Conservation (phyloP, 2,113 vertebrate species). For the Atlantisia rogersi region DNA sequence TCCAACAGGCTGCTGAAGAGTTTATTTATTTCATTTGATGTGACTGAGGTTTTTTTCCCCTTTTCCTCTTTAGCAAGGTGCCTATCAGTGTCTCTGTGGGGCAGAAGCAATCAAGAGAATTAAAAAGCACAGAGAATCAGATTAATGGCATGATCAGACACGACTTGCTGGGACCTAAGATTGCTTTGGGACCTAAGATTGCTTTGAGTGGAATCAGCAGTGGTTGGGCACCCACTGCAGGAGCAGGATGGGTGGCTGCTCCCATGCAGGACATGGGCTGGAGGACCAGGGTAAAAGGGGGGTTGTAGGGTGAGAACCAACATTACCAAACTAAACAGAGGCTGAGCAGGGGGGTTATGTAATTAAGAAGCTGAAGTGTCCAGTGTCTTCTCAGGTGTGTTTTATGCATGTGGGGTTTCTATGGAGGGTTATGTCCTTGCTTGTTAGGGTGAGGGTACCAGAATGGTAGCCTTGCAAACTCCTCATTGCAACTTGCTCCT, state of each 20-base stretch:
- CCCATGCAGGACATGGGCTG: neutral
- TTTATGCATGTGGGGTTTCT: accelerated
- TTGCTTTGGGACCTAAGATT: neutral
- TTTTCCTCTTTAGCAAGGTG: neutral
- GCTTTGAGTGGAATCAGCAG: neutral
- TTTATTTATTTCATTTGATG: neutral
- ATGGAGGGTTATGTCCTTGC: neutral
- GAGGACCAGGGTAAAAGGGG: neutral
- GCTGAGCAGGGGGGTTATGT: neutral
- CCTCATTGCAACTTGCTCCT: neutral
- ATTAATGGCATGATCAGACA: neutral
- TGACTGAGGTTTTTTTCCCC: neutral
- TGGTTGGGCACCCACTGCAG: neutral
- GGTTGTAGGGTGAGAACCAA: neutral
- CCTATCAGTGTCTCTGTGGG: neutral
- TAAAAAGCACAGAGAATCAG: neutral
- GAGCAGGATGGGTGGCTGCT: neutral
- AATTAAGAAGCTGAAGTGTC: neutral
- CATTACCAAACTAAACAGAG: neutral
- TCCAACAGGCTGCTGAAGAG: neutral
- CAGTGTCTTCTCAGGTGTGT: neutral
- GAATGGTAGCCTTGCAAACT: neutral
- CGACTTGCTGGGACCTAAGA: neutral
- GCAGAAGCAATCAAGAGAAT: neutral
- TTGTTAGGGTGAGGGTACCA: neutral